Base-by-base conservation (phyloP, 2,113 vertebrate genomes). In the Chroicocephalus ridibundus region DNA sequence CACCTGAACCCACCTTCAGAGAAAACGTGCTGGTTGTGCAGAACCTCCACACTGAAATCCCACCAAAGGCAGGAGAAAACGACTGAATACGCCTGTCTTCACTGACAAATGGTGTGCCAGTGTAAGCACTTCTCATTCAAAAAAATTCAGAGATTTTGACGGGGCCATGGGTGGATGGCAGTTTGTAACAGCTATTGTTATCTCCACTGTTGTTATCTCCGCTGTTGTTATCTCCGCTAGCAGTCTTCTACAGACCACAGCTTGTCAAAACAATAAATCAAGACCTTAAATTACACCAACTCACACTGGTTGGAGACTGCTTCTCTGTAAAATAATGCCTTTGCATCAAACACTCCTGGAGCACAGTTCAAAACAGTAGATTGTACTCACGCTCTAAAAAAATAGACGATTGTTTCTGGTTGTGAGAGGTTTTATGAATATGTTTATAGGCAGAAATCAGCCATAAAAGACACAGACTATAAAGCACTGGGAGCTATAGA, bases 381-480 rank as follows among this genome's bases (percentile, higher is more conserved):
- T 69, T 93, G 90, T 22, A 91, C 18, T 70, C 46, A 31, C 32
- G 42, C 58, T 91, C 83, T 51, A 65, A 89, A 95, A 82, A 96
- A 82, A 57, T 9, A 65, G 77, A 91, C 2, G 4, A 91, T 88
- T 94, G 84, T 94, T 96, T 94, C 93, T 96, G 75, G 78, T 85
- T 93, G 81, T 74, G 82, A 95, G 75, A 91, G 68, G 65, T 91
- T 96, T 97, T 96, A 95, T 83, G 93, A 96, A 93, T 97, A 94
- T 70, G 87, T 95, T 97, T 96, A 97, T 95, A 89, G 94, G 89
- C 58, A 94, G 94, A 90, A 89, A 95, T 97, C 81, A 86, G 46
- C 86, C 91, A 94, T 94, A 95, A 94, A 96, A 90, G 95, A 95
- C 77, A 92, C 49, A 87, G 82, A 42, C 88, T 93, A 81, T 84